Evolutionary conservation across 2,797 vertebrate species (phyloP).

Genomic region (Pygocentrus nattereri): DNA sequence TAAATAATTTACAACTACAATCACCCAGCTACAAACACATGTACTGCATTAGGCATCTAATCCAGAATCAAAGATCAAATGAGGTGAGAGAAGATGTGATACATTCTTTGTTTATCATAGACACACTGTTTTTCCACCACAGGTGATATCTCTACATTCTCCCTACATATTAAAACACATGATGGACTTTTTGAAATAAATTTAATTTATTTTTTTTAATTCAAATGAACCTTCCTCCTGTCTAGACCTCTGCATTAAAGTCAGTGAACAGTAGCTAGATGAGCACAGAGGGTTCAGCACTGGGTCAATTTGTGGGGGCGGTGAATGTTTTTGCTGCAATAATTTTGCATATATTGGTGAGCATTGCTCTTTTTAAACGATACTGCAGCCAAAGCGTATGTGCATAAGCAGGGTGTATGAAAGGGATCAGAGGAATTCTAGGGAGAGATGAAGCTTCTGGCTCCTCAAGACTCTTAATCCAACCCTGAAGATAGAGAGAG

Average conservation of each 20-base stretch:
- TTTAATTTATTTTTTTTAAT: too few relatives aligned
- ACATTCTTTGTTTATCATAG: not conserved
- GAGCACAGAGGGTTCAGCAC: conserved; percentile 23
- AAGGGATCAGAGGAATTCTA: conserved; percentile 46
- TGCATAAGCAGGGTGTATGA: conserved; percentile 16
- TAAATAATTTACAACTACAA: too few relatives aligned
- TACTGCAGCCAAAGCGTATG: conserved; percentile 9
- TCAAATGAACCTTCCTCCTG: not conserved
- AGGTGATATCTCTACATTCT: not conserved
- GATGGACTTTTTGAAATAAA: not conserved
- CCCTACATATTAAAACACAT: not conserved
- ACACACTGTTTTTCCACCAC: not conserved
- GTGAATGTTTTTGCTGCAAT: conserved; percentile 18
- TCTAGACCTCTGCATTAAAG: not conserved
- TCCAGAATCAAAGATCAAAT: not conserved
- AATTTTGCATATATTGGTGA: conserved; percentile 26
- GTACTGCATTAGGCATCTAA: not conserved
- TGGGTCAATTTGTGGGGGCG: conserved; percentile 24
- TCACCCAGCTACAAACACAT: too few relatives aligned
- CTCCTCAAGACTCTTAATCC: conserved; percentile 41
- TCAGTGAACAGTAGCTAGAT: not conserved
- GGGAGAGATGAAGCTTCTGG: not conserved
- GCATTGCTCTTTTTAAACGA: conserved; percentile 17
- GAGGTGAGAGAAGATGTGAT: not conserved
- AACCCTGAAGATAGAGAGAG: conserved; percentile 1